Conservation (phyloP, 1,140 invertebrate genomes). For the Heliconius eleuchia region DNA sequence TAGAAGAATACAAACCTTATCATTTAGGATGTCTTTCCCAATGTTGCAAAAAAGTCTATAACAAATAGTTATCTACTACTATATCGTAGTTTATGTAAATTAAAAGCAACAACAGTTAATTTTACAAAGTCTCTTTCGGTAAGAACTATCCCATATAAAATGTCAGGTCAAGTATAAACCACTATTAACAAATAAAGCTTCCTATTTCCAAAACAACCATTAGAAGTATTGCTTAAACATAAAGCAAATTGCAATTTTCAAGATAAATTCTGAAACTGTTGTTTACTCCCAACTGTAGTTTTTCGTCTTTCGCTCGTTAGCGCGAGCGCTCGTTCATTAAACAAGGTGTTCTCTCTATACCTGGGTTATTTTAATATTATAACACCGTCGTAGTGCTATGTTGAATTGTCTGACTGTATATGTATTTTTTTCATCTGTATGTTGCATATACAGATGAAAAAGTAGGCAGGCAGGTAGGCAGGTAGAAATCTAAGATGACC, state of each 20-base stretch:
- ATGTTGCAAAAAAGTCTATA: no score
- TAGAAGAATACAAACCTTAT: no score
- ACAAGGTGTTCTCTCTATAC: not conserved
- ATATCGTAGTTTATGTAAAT: no score
- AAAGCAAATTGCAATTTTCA: constrained; percentile 7
- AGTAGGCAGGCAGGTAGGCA: no score
- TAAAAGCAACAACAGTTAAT: no score
- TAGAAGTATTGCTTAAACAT: not conserved
- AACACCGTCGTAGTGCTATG: not conserved
- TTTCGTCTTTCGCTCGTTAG: constrained; percentile 6
- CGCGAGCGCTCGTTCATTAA: not conserved
- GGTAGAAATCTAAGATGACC: not conserved
- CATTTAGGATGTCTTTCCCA: no score
- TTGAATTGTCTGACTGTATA: no score
- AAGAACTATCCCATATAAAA: not conserved
- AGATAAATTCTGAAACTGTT: not conserved
- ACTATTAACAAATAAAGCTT: not conserved
- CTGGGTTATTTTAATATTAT: not conserved
- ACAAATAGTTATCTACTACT: no score
- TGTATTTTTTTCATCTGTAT: not conserved
- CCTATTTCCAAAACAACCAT: not conserved
- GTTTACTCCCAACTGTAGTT: constrained; percentile 3
- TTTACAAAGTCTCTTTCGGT: no score
- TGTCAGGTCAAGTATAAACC: not conserved
- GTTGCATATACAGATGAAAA: not conserved